Evolutionary conservation across 2,888 invertebrate species (phyloP), one percentile per base, ranked within the genome.

Genomic region (Sarcophaga variegata): DNA sequence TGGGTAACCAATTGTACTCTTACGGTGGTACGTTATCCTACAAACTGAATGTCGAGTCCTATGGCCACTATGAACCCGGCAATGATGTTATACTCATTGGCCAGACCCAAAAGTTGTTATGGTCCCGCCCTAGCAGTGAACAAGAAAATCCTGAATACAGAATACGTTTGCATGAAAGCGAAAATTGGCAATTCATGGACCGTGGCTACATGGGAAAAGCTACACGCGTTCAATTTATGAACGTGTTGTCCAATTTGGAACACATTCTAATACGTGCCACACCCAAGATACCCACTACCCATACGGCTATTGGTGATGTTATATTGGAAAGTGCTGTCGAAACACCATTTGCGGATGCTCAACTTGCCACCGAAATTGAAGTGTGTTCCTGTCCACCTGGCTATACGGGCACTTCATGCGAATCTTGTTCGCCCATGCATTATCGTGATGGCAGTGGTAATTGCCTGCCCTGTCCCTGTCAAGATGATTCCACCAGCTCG

Each of bases 11-110:
- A 94, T 94, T 98, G 10, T 95, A 96, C 81, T 98, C 98, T 0
- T 99, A 98, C 91, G 98, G 98, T 0, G 98, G 98, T 0, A 94
- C 95, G 76, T 93, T 99, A 6, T 95, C 95, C 20, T 95, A 98
- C 86, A 96, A 96, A 0, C 96, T 98, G 90, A 94, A 95, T 83
- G 97, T 96, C 89, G 94, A 95, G 6, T 95, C 95, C 0, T 94
- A 94, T 22, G 95, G 95, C 2, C 90, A 92, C 71, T 93, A 93
- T 14, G 90, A 91, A 11, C 95, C 95, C 22, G 98, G 97, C 91
- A 96, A 96, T 67, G 98, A 98, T 92, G 95, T 98, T 1, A 95
- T 98, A 63, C 94, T 99, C 0, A 95, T 96, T 83, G 97, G 98
- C 14, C 96, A 97, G 89, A 96, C 96, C 27, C 94, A 96, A 20